Evolutionary conservation across 2,797 vertebrate genomes (phyloP), one percentile per base, ranked within the genome.

Genomic region (Scomberomorus guttatus): DNA sequence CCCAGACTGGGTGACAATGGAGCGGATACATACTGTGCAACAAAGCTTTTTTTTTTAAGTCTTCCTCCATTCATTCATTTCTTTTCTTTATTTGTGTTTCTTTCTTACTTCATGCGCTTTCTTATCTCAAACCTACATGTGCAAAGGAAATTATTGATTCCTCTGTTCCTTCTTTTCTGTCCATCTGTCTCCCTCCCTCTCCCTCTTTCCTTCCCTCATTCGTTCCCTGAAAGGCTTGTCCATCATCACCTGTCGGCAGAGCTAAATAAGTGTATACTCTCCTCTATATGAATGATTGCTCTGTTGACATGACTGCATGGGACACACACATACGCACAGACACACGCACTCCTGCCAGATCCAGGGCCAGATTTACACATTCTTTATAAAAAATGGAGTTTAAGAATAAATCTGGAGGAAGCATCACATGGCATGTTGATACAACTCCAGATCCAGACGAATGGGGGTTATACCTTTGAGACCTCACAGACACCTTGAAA

Each of bases 281-380:
- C 68, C 71, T 83, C 87, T 71, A 72, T 80, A 90, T 93, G 93
- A 95, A 81, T 89, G 92, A 93, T 94, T 91, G 91, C 91, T 83
- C 81, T 92, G 93, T 89, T 95, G 93, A 93, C 87, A 89, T 89
- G 86, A 87, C 85, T 88, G 75, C 78, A 90, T 79, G 51, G 85
- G 84, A 92, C 90, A 90, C 86, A 87, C 82, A 80, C 87, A 85
- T 62, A 64, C 65, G 80, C 77, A 77, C 66, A 71, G 59, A 73
- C 79, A 68, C 72, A 79, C 6, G 18, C 44, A 63, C 70, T 65
- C 46, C 69, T 58, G 77, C 79, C 80, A 88, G 80, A 90, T 77
- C 75, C 76, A 18, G 67, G 15, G 54, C 66, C 81, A 88, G 90
- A 92, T 92, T 92, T 90, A 85, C 74, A 83, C 83, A 80, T 90